A percentile compares a stretch with the other conserved stretches of the same genome.
Conservation (phyloP, 1,140 invertebrate species). For the Leucophenga varia region DNA sequence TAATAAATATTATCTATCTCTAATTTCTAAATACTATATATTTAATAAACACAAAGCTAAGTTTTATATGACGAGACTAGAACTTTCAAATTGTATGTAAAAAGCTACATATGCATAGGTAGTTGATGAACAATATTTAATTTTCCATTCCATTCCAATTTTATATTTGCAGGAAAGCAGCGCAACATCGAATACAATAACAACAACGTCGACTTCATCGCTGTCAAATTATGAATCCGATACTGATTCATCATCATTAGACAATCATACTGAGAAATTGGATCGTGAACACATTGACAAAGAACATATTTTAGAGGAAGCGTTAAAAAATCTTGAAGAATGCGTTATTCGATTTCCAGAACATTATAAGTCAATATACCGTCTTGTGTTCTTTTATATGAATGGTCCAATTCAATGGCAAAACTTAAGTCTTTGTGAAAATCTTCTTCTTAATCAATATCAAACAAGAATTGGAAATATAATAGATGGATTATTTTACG, state of each 20-base stretch:
- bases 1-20: no score
- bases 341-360: slow-evolving; percentile 83
- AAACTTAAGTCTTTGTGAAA: slow-evolving; percentile 69
- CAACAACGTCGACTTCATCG: slow-evolving; percentile 7
- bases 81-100: no score
- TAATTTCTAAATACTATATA: no score
- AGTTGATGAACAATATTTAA: no score
- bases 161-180: slow-evolving; percentile 4
- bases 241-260: background rate
- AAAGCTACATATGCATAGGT: no score
- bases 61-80: no score
- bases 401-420: slow-evolving; percentile 67
- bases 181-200: background rate
- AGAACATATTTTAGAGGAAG: slow-evolving; percentile 60
- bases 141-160: no score
- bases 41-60: no score
- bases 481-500: slow-evolving; percentile 80
- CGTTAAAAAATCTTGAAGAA: slow-evolving; percentile 77
- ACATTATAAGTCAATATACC: slow-evolving; percentile 91
- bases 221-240: slow-evolving; percentile 4
- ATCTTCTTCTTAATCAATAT: slow-evolving; percentile 71
- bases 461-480: slow-evolving; percentile 64
- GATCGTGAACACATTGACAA: slow-evolving; percentile 4
- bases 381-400: slow-evolving; percentile 82
- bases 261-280: background rate